These are phyloP conservation scores for Camponotus vicinus DNA, from an alignment of 1,140 invertebrate genomes.

Conservation along the genomic window DNA sequence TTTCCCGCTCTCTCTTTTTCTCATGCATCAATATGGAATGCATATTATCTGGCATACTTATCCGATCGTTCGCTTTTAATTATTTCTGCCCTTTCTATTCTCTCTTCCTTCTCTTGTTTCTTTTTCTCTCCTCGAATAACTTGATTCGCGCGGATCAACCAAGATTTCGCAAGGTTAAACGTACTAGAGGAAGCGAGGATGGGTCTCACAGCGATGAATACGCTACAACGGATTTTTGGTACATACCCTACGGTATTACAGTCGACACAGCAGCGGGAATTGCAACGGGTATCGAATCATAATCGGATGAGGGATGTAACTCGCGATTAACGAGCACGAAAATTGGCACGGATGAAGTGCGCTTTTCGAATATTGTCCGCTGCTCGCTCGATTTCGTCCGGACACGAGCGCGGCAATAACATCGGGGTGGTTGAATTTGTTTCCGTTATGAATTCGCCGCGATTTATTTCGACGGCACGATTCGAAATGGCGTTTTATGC, in stretches of 20 bases:
- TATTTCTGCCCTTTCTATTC: slow-evolving; percentile 47
- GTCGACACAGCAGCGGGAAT: slow-evolving; percentile 18
- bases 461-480: slow-evolving; percentile 33
- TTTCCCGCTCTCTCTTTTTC: slow-evolving; percentile 32
- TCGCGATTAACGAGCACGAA: slow-evolving; percentile 58
- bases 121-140: not conserved
- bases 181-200: not conserved
- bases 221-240: slow-evolving; percentile 4
- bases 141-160: not conserved
- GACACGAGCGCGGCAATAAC: slow-evolving; percentile 3
- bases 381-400: slow-evolving; percentile 12
- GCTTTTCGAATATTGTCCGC: slow-evolving; percentile 56
- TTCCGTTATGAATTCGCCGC: slow-evolving; percentile 34
- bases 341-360: slow-evolving; percentile 51
- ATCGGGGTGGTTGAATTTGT: slow-evolving; percentile 24
- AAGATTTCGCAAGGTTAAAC: slow-evolving; percentile 2
- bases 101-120: not conserved
- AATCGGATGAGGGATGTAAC: slow-evolving; percentile 57
- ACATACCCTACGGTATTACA: slow-evolving; percentile 27
- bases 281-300: slow-evolving; percentile 58
- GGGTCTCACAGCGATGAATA: not conserved
- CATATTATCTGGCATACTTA: slow-evolving; percentile 59
- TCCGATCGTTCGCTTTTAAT: slow-evolving; percentile 57
- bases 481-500: not conserved
- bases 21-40: slow-evolving; percentile 59